Evolutionary conservation across 2,113 vertebrate species (phyloP), one percentile per base, ranked within the genome.

Genomic region (Perca schrenkii): DNA sequence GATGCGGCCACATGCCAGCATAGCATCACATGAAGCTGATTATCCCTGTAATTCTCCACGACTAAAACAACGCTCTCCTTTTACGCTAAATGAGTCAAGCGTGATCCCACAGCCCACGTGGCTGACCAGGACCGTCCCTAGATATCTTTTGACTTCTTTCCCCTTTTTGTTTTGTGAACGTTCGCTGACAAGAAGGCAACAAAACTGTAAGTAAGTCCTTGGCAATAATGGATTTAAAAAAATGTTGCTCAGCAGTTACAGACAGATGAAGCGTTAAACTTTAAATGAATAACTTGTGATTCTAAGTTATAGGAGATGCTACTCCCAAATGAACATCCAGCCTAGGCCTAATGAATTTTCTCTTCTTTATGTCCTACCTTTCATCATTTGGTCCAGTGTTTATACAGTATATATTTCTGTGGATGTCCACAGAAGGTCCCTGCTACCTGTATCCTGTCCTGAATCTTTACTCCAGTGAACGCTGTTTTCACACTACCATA

Each of bases 21-120:
- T 2, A 40, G 69, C 70, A 66, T 93, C 92, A 93, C 93, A 93
- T 94, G 93, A 83, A 83, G 53, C 77, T 85, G 86, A 93, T 94
- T 93, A 93, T 75, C 77, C 62, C 63, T 22, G 31, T 70, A 80
- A 87, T 63, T 74, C 87, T 63, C 58, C 56, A 25, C 34, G 4
- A 84, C 69, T 13, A 3, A 67, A 74, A 88, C 83, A 88, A 74
- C 31, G 28, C 64, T 62, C 74, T 84, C 71, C 74, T 83, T 75
- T 78, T 68, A 68, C 66, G 5, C 79, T 43, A 87, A 93, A 93
- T 89, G 85, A 92, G 72, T 91, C 2, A 0, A 79, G 89, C 90
- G 34, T 93, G 94, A 93, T 75, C 43, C n/a, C 15, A 0, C 22
- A 21, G 72, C 46, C 36, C 85, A 67, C 66, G 87, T 36, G 82